phyloP scores from a whole-genome alignment of 2,797 vertebrate genomes.

The Mus caroli region DNA sequence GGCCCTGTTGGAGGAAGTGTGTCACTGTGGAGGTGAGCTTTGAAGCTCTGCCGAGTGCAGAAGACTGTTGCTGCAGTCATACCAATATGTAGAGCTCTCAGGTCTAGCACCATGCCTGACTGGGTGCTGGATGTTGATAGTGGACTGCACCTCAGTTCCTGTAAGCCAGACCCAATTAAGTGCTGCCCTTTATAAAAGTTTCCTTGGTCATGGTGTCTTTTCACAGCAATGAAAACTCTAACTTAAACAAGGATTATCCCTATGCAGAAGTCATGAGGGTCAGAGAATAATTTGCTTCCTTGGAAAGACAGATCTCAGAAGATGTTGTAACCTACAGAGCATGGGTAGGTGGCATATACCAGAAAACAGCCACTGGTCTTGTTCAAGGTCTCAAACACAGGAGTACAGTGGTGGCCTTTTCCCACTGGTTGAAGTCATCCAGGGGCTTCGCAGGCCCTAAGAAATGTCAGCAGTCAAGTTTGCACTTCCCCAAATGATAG shows the following conservation, averaged over 20 bases:
- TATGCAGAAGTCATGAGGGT: neutral
- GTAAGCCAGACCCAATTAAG: neutral
- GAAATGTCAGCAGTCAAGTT: conserved; percentile 24
- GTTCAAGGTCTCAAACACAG: neutral
- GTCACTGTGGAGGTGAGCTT: neutral
- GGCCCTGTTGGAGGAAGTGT: neutral
- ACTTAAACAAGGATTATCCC: neutral
- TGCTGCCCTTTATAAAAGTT: neutral
- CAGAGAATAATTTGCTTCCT: neutral
- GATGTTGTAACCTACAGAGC: neutral
- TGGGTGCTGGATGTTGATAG: neutral
- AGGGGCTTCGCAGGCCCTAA: neutral
- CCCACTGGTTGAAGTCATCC: neutral
- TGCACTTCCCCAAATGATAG: neutral
- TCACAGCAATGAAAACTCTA: neutral
- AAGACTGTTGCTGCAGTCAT: neutral
- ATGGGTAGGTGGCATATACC: neutral
- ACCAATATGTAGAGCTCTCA: neutral
- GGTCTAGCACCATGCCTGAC: neutral
- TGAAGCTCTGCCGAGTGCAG: neutral
- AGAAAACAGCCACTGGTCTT: neutral
- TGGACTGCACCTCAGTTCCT: neutral
- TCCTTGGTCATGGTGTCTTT: neutral
- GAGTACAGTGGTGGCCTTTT: neutral
- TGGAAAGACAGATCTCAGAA: neutral